Conservation (phyloP, 2,797 vertebrate species). For the Syndactyla subalaris region DNA sequence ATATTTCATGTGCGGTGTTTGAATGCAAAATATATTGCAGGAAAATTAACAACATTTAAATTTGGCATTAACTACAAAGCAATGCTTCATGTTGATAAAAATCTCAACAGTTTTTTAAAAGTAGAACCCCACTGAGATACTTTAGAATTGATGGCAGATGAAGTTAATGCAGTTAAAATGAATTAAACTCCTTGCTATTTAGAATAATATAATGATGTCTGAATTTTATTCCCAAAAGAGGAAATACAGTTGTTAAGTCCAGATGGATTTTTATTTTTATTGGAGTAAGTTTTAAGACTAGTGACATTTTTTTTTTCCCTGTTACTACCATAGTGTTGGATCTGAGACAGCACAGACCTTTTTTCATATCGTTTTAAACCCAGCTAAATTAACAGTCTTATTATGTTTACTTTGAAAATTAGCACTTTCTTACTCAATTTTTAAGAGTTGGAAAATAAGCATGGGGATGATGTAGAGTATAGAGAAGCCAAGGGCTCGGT, state of each 20-base stretch:
- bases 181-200: slow-evolving; percentile 49
- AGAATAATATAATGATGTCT: slow-evolving; percentile 37
- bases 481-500: background rate
- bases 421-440: background rate
- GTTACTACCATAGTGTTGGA: background rate
- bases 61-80: slow-evolving; percentile 9
- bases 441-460: background rate
- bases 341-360: background rate
- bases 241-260: slow-evolving; percentile 62
- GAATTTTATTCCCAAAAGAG: slow-evolving; percentile 58
- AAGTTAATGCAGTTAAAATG: slow-evolving; percentile 35
- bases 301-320: background rate
- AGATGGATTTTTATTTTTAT: slow-evolving; percentile 64
- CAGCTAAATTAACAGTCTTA: background rate
- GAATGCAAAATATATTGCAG: background rate
- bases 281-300: slow-evolving; percentile 40
- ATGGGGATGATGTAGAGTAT: background rate
- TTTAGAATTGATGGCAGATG: slow-evolving; percentile 37
- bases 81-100: slow-evolving; percentile 41
- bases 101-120: slow-evolving; percentile 35
- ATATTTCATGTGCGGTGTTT: background rate
- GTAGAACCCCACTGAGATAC: slow-evolving; percentile 18
- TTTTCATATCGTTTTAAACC: background rate
- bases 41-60: slow-evolving; percentile 20
- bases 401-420: slow-evolving; percentile 15